Evolutionary conservation across 2,888 invertebrate species (phyloP), one percentile per base, ranked within the genome.

Genomic region (Nomada hirtipes): DNA sequence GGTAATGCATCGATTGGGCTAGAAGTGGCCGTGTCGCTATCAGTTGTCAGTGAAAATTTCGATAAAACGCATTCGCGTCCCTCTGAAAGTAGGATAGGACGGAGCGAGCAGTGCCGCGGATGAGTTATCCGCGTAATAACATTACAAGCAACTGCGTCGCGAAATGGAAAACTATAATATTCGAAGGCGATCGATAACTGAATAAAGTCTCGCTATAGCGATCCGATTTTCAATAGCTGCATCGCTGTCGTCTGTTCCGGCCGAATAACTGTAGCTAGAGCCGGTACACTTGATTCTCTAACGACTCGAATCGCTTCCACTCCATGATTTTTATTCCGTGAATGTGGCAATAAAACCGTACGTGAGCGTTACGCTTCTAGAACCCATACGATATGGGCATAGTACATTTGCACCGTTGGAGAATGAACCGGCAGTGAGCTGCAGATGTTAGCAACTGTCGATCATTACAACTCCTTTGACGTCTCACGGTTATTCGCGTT

Each of bases 201-300:
- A 26, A 44, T 69, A 77, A 64, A 77, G 63, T 79, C 68, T 26
- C 29, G 13, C 36, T 26, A 50, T 63, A 63, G 57, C 78, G 69
- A 70, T 70, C 77, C 78, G 69, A 79, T 79, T 79, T 79, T 79
- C 79, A 77, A 77, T 79, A 70, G 79, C 55, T 26, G 64, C 77
- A 69, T 59, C 10, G 78, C 44, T 77, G 79, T 79, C 79, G 69
- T 79, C 79, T 79, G 79, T 77, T 63, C 79, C 64, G 44, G 52
- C 15, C 59, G 69, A 64, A 59, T 63, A 69, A 70, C 69, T 63
- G 47, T 11, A 70, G 23, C 76, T 29, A 42, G 63, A 64, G 50
- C 29, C 78, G 69, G 64, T 79, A 64, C 69, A 53, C 79, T 79
- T 64, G 69, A 64, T 59, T 64, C 78, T 59, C 79, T 64, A 77